These are phyloP conservation scores for Podarcis lilfordi DNA, from an alignment of 2,797 vertebrate species.

Conservation along the genomic window DNA sequence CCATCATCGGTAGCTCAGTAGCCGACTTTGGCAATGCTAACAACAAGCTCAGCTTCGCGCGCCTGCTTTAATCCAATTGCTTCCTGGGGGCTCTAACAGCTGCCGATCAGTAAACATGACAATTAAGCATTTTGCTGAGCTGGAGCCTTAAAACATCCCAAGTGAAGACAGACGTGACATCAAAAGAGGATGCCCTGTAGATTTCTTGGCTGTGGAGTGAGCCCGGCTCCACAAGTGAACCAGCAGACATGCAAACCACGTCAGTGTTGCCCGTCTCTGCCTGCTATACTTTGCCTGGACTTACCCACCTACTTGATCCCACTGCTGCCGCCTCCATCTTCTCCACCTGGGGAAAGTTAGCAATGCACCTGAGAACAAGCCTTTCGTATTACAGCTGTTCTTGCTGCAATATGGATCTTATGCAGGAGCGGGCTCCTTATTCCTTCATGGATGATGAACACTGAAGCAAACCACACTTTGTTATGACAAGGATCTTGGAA, in stretches of 20 bases:
- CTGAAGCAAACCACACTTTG: no score
- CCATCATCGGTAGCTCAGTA: not conserved
- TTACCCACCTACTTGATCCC: no score
- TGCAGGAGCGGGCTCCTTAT: no score
- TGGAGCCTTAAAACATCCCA: not conserved
- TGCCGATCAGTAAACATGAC: slow-evolving; percentile 14
- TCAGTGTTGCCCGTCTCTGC: not conserved
- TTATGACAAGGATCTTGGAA: no score
- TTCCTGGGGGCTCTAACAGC: slow-evolving; percentile 46
- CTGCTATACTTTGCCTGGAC: not conserved
- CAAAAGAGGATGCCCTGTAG: slow-evolving; percentile 16
- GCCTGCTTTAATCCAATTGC: not conserved
- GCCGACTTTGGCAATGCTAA: not conserved
- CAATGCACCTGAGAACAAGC: no score
- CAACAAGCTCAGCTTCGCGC: slow-evolving; percentile 13
- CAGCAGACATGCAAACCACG: not conserved
- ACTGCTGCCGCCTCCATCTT: no score
- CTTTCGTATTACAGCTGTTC: no score
- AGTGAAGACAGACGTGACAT: not conserved
- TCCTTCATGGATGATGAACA: no score
- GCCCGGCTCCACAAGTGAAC: not conserved
- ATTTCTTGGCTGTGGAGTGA: not conserved
- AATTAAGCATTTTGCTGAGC: slow-evolving; percentile 29
- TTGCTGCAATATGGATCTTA: no score
- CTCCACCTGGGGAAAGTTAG: no score